Evolutionary conservation across 2,888 invertebrate genomes (phyloP), one percentile per base, ranked within the genome.

Genomic region (Graphium colonna): DNA sequence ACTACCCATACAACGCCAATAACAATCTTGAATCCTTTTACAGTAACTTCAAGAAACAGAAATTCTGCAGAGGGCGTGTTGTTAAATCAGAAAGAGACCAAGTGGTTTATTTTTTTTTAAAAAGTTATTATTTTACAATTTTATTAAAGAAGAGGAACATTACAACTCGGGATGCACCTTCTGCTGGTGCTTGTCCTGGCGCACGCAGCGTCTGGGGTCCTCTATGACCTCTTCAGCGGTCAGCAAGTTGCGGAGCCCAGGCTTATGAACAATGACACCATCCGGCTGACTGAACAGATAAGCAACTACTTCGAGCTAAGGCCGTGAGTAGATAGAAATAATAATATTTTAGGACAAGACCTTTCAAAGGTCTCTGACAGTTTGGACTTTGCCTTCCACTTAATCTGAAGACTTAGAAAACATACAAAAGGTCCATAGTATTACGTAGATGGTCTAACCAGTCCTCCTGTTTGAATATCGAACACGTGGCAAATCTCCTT

Each of bases 181-280:
- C 1, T 18, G 1, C 2, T 28, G 17, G 10, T 16, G n/a, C 16
- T 31, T 1, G 8, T 28, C 3, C 39, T 28, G 39, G 10, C 40
- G 12, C 39, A 12, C 9, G 17, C 28, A 12, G 26, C 40, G 1
- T 16, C n/a, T 1, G 43, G 33, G 2, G 50, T 50, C 4, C 12
- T 50, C 8, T 50, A 50, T 13, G 50, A 50, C 43, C 5, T 7
- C 16, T 50, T 50, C 17, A n/a, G 3, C 3, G 50, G 50, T 0
- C 41, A 21, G 1, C 17, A 18, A 3, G 50, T 43, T 9, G 8
- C 41, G 1, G 12, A 13, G 3, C 15, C 15, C 9, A 13, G 12
- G 9, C 21, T 38, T 0, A 33, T 26, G 44, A 40, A 12, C 13
- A 40, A 16, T 7, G 13, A 1, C n/a, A 28, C 16, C n/a, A 2